These are phyloP conservation scores for Marmota flaviventris DNA, from an alignment of 2,113 vertebrate genomes.

Conservation along the genomic window DNA sequence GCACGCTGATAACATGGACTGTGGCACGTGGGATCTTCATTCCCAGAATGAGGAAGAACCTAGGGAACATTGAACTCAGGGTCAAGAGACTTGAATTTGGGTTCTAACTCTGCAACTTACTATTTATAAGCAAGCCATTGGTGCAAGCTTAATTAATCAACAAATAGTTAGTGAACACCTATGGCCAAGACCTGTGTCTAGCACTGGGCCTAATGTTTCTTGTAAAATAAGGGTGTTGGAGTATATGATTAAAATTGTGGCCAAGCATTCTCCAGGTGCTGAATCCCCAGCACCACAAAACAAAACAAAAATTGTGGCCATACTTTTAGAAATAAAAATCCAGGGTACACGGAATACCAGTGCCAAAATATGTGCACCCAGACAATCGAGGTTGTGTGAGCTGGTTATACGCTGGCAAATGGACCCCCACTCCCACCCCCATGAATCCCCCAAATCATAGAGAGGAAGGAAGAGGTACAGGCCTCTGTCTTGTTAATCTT, in stretches of 20 bases:
- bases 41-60: background rate
- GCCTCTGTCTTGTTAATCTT: conserved; percentile 44
- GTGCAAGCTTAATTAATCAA: background rate
- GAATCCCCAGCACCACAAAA: background rate
- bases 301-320: background rate
- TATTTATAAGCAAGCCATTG: conserved; percentile 15
- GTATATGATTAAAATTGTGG: background rate
- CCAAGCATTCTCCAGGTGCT: background rate
- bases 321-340: conserved; percentile 53
- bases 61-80: background rate
- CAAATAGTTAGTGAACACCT: background rate
- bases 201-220: background rate
- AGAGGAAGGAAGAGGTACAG: background rate
- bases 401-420: background rate
- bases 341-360: background rate
- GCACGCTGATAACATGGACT: background rate
- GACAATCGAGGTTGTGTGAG: background rate
- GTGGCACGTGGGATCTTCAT: background rate
- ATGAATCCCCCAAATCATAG: background rate
- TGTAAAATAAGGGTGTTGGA: background rate
- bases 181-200: background rate
- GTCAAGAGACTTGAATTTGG: background rate
- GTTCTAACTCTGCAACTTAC: background rate
- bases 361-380: background rate
- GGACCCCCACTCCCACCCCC: background rate